These are phyloP conservation scores for Erpornis zantholeuca DNA, from an alignment of 2,113 vertebrate genomes.

Conservation along the genomic window DNA sequence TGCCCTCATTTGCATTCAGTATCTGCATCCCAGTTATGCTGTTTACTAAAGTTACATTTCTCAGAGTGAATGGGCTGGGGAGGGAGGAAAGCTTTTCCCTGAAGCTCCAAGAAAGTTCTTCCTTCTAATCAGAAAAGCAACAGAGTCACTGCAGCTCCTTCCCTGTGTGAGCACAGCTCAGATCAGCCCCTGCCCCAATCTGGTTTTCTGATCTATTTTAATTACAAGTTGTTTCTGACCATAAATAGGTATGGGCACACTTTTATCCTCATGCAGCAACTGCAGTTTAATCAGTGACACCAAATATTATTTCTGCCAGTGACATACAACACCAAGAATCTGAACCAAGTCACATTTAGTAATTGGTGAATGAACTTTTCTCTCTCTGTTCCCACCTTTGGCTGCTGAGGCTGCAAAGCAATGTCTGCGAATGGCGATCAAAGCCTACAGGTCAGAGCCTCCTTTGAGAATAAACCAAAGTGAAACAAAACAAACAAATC, in stretches of 20 bases:
- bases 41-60: neutral
- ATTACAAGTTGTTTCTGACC: neutral
- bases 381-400: neutral
- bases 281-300: neutral
- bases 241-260: neutral
- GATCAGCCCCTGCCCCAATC: neutral
- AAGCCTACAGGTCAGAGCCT: neutral
- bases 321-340: neutral
- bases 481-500: rapidly evolving
- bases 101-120: neutral
- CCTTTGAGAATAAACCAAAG: neutral
- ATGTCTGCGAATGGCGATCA: neutral
- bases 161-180: rapidly evolving
- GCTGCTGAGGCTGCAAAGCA: neutral
- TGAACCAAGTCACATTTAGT: neutral
- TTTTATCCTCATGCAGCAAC: neutral
- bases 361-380: neutral
- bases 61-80: neutral
- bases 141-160: neutral
- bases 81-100: neutral
- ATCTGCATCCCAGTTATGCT: neutral
- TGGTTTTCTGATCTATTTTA: neutral
- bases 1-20: neutral
- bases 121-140: neutral
- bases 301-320: neutral